Evolutionary conservation across 2,888 invertebrate genomes (phyloP).

Genomic region (Pogonocherus hispidulus): DNA sequence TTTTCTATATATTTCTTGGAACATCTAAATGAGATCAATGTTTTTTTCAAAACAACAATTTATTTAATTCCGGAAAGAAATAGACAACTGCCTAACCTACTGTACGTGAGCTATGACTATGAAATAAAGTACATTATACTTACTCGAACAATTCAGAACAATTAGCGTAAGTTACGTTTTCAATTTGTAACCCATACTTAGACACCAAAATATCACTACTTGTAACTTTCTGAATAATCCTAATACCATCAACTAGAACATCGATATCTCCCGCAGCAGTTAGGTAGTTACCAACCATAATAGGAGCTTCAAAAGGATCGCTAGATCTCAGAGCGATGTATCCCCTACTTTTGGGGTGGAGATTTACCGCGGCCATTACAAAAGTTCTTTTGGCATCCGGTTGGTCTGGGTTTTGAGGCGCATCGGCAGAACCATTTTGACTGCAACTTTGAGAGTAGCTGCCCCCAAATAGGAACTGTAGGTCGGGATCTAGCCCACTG

Average conservation of each 20-base stretch:
- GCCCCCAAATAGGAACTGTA: slow-evolving; percentile 77
- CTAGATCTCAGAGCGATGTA: slow-evolving; percentile 74
- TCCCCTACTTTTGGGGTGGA: slow-evolving; percentile 78
- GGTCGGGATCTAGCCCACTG: slow-evolving; percentile 70
- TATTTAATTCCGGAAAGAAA: too few relatives aligned
- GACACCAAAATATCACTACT: slow-evolving; percentile 72
- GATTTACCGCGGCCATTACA: slow-evolving; percentile 71
- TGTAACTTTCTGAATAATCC: slow-evolving; percentile 71
- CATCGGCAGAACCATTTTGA: slow-evolving; percentile 69
- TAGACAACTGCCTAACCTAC: too few relatives aligned
- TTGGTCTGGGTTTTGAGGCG: slow-evolving; percentile 58
- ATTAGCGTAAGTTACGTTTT: slow-evolving; percentile 77
- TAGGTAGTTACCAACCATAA: slow-evolving; percentile 83
- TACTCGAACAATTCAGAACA: slow-evolving; percentile 75
- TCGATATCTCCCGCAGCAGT: slow-evolving; percentile 75
- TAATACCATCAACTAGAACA: slow-evolving; percentile 74
- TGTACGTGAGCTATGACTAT: too few relatives aligned
- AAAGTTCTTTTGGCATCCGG: slow-evolving; percentile 56
- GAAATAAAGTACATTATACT: neutral
- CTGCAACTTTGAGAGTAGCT: slow-evolving; percentile 66
- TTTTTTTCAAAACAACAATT: too few relatives aligned
- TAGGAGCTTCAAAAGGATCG: slow-evolving; percentile 78
- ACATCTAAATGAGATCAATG: too few relatives aligned
- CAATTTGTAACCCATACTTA: slow-evolving; percentile 72
- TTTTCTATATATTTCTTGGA: too few relatives aligned